Evolutionary conservation across 2,797 vertebrate genomes (phyloP), one percentile per base, ranked within the genome.

Genomic region (Periparus ater): DNA sequence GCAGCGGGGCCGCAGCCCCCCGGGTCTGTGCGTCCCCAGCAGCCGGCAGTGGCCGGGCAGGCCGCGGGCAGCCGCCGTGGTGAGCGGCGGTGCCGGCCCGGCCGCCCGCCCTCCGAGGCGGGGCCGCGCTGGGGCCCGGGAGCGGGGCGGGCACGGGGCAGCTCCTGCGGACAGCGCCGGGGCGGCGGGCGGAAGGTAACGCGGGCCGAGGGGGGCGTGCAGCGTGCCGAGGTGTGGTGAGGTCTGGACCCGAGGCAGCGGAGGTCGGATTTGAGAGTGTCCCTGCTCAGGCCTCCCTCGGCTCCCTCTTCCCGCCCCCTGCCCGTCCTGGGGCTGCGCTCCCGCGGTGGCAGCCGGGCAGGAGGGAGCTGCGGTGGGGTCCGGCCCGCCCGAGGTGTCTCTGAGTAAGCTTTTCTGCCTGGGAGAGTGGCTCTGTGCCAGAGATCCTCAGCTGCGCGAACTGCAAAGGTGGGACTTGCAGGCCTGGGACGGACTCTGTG

Each of bases 21-120:
- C 5, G 6, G 1, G 2, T 0, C 6, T 1, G 9, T 0, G 15
- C 2, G 3, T 2, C 8, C 36, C 4, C 16, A 10, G 7, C 13
- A 4, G 25, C 8, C 0, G 3, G 10, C 20, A 5, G 16, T 1
- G 3, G 16, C 19, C 5, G 4, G 8, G 2, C 15, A 14, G 34
- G 17, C 51, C 11, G 3, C 14, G 7, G 9, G 12, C 3, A 30
- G 36, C 7, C 15, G 32, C 53, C 1, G 38, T 0, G 26, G 5
- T 0, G 45, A 51, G 71, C 48, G 32, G 62, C 45, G 5, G 53
- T 38, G 26, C 80, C 20, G 3, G 6, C 8, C 36, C 40, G 5
- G 5, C 38, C 2, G 2, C 30, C 61, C 27, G 14, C 30, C 25
- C 47, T 40, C 11, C 10, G 36, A 15, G 58, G 45, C 13, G 26